These are phyloP conservation scores for Python bivittatus DNA, from an alignment of 2,113 vertebrate genomes.

Conservation along the genomic window DNA sequence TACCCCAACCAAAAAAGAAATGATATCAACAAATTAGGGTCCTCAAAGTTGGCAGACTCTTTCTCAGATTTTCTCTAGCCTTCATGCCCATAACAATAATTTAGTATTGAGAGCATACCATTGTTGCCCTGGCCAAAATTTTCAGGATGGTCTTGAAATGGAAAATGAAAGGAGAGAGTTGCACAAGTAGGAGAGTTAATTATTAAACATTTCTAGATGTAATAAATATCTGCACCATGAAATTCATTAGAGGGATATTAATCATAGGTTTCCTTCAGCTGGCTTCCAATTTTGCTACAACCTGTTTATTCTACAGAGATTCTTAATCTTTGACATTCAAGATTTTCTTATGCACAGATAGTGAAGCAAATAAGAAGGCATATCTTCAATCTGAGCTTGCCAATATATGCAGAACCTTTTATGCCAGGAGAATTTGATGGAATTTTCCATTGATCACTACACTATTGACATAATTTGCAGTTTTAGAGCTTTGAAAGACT, in stretches of 20 bases:
- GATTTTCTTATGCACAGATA: not conserved
- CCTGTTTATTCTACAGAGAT: not conserved
- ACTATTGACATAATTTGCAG: not conserved
- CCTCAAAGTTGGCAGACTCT: not conserved
- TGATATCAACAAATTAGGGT: not conserved
- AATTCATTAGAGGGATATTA: not conserved
- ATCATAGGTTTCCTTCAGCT: not conserved
- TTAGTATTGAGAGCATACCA: not conserved
- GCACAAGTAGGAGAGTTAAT: not conserved
- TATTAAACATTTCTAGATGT: not conserved
- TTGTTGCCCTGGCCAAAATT: not conserved
- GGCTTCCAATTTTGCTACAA: not conserved
- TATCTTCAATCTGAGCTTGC: not conserved
- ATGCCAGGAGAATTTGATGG: not conserved
- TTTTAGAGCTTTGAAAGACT: not conserved
- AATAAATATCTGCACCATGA: not conserved
- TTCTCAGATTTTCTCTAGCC: not conserved
- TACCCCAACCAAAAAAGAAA: not conserved
- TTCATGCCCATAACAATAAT: not conserved
- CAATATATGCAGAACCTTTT: not conserved
- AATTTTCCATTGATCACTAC: not conserved
- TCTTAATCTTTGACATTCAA: not conserved
- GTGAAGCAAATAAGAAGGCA: not conserved
- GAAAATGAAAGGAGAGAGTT: not conserved
- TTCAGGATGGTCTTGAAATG: not conserved